Conservation (phyloP, 2,888 invertebrate species). For the Octonoba sinensis region DNA sequence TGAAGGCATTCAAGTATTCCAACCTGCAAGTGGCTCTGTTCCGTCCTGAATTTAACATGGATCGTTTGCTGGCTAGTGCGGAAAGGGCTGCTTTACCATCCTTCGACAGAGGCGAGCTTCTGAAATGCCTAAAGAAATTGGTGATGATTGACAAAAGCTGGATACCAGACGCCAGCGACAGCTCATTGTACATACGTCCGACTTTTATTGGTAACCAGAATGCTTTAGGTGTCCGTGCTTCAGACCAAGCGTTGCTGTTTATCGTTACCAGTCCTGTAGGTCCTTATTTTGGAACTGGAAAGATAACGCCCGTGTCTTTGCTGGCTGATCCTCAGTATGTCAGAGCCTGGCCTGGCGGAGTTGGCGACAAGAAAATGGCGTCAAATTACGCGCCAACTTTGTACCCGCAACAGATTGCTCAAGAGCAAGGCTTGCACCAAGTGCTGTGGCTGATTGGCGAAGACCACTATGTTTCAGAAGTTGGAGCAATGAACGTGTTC, state of each 20-base stretch:
- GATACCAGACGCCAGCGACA: conserved; percentile 89
- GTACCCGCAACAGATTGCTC: conserved; percentile 76
- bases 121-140: conserved; percentile 86
- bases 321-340: conserved; percentile 90
- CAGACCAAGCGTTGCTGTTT: conserved; percentile 90
- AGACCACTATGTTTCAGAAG: conserved; percentile 94
- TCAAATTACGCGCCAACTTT: conserved; percentile 78
- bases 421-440: conserved; percentile 89
- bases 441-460: conserved; percentile 96
- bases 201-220: conserved; percentile 93
- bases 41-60: conserved; percentile 95
- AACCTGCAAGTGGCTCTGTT: conserved; percentile 94
- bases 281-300: conserved; percentile 84
- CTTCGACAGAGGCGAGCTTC: conserved; percentile 88
- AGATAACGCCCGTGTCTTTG: conserved; percentile 81
- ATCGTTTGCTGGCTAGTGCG: conserved; percentile 89
- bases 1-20: conserved; percentile 95
- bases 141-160: conserved; percentile 95
- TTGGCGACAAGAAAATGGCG: conserved; percentile 95
- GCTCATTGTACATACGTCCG: conserved; percentile 95
- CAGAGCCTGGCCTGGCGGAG: conserved; percentile 87
- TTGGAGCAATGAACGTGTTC: conserved; percentile 97
- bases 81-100: conserved; percentile 87
- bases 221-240: conserved; percentile 88
- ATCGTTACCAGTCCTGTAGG: conserved; percentile 94